Base-by-base conservation (phyloP, 2,888 invertebrate genomes). In the Caenorhabditis sp. region DNA sequence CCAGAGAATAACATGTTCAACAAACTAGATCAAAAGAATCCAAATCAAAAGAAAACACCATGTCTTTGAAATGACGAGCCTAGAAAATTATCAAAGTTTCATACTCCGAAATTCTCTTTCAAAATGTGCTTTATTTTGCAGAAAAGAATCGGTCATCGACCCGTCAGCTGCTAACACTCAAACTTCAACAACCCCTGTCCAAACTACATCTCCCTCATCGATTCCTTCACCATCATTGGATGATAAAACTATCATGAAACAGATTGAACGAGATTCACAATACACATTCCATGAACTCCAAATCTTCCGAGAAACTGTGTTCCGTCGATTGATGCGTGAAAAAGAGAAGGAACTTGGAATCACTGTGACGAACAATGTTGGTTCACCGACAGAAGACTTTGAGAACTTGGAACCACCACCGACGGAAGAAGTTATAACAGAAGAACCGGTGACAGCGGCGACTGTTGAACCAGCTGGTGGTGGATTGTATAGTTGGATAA, bases 201-300 rank as follows among this genome's bases (percentile, higher is more conserved):
- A 59, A 27, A 52, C 58, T 4, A 26, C 38, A 14, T 21, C 49
- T 10, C 36, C 36, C 38, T 50, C 59, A 3, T 54, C 25, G 5
- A 31, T 7, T 1, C 2, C 21, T 27, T n/a, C 20, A n/a, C 36
- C 20, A 20, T 38, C 56, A 0, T 23, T 65, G 2, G 86, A 85
- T 50, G 83, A 80, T 54, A 64, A 67, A 12, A 81, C 77, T 4
- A 76, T 85, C 8, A 83, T 87, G 85, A 84, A 84, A 64, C 87
- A 92, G 78, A 92, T 94, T 78, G 97, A 97, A 89, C 92, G 92
- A 89, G 91, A 92, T 59, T 67, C 80, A 1, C 78, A 85, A 54
- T 87, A 80, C 70, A 79, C 80, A n/a, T 86, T 82, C 66, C 73
- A 81, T 61, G 85, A 85, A 54, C 72, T 87, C 14, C 80, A 84